Evolutionary conservation across 1,140 invertebrate species (phyloP).

Genomic region (Aleiodes sp.): DNA sequence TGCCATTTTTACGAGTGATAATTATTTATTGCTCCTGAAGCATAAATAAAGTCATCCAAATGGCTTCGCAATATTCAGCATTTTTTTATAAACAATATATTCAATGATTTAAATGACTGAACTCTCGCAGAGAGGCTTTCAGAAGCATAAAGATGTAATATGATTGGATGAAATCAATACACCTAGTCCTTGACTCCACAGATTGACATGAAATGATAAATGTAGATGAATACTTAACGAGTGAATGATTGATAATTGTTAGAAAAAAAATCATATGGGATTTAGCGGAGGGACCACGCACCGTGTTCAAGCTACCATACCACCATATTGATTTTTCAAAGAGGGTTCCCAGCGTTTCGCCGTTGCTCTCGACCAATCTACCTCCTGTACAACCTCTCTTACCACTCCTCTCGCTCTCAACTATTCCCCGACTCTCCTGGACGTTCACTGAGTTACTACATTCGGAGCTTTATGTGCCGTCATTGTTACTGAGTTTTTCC

Average conservation of each 20-base stretch:
- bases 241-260: neutral
- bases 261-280: conserved; percentile 8
- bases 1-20: too few species aligned
- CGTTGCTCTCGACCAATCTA: conserved; percentile 20
- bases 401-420: neutral
- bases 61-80: too few species aligned
- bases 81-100: too few species aligned
- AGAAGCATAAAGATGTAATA: too few species aligned
- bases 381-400: neutral
- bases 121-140: too few species aligned
- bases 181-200: too few species aligned
- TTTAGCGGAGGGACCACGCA: conserved; percentile 44
- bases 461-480: neutral
- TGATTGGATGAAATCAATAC: too few species aligned
- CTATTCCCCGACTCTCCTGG: neutral
- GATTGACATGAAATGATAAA: too few species aligned
- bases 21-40: too few species aligned
- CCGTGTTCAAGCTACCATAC: conserved; percentile 50
- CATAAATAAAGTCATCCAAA: too few species aligned
- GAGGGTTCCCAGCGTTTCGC: conserved; percentile 49
- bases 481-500: neutral
- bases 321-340: conserved; percentile 62
- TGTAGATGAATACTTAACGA: too few species aligned
- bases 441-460: neutral
- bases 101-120: too few species aligned